Evolutionary conservation across 2,797 vertebrate genomes (phyloP).

Genomic region (Adelosebastes latens): DNA sequence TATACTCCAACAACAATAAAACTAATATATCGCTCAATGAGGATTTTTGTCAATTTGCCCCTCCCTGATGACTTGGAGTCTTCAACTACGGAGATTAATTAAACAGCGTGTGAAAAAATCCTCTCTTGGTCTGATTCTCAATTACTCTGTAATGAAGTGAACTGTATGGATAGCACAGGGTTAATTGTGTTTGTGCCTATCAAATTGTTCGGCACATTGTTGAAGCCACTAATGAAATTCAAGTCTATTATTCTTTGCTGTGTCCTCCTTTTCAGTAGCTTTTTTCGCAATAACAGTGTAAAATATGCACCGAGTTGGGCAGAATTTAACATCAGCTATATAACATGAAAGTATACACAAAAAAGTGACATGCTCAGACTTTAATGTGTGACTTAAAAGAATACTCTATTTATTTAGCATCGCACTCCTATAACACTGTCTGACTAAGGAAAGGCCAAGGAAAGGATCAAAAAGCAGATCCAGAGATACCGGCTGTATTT

Average conservation of each 20-base stretch:
- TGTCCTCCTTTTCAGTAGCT: neutral
- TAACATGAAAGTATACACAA: neutral
- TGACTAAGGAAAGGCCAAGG: neutral
- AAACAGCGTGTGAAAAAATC: conserved; percentile 32
- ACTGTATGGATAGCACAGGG: conserved; percentile 42
- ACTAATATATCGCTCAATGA: conserved; percentile 17
- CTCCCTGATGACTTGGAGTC: conserved; percentile 28
- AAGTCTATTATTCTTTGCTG: conserved; percentile 34
- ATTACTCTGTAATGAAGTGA: conserved; percentile 54
- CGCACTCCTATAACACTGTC: neutral
- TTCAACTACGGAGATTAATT: conserved; percentile 34
- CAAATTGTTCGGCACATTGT: conserved; percentile 42
- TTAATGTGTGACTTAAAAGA: neutral
- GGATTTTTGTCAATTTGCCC: conserved; percentile 35
- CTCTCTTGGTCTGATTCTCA: conserved; percentile 38
- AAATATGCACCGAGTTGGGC: neutral
- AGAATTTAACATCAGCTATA: neutral
- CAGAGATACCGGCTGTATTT: neutral
- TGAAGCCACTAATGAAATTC: conserved; percentile 49
- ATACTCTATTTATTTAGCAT: neutral
- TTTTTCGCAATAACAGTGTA: neutral
- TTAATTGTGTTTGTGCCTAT: conserved; percentile 60
- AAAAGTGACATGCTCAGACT: neutral
- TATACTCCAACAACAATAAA: conserved; percentile 19
- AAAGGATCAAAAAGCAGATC: fast-evolving